Conservation (phyloP, 2,888 invertebrate species). For the Rhagophthalmus giganteus region DNA sequence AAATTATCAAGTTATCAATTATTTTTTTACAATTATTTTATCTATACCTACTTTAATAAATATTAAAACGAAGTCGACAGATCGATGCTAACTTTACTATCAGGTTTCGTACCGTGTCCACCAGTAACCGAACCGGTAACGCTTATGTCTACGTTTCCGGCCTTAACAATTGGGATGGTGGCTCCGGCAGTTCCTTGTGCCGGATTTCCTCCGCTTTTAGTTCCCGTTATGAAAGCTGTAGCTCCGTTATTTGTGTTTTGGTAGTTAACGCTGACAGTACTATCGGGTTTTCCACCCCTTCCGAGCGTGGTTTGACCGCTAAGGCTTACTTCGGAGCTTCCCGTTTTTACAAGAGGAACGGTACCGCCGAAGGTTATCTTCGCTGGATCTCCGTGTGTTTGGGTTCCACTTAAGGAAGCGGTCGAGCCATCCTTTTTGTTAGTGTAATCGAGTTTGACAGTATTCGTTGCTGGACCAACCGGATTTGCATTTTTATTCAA, state of each 20-base stretch:
- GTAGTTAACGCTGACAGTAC: neutral
- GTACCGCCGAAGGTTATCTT: constrained; percentile 9
- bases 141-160: neutral
- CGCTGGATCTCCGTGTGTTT: constrained; percentile 12
- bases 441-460: constrained; percentile 5
- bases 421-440: constrained; percentile 10
- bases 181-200: constrained; percentile 9
- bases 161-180: constrained; percentile 12
- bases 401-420: constrained; percentile 8
- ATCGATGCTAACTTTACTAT: constrained; percentile 11
- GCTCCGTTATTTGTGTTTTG: neutral
- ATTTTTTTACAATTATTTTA: neutral
- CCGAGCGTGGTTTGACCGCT: constrained; percentile 11
- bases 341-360: constrained; percentile 10
- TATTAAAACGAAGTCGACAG: neutral
- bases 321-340: neutral
- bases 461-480: constrained; percentile 16
- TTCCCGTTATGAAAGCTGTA: neutral
- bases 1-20: no score
- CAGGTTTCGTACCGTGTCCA: constrained; percentile 21
- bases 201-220: neutral
- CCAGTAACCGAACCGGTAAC: constrained; percentile 6
- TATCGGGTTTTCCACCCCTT: constrained; percentile 20
- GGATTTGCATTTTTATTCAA: constrained; percentile 14
- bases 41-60: no score